These are phyloP conservation scores for Dynastes grantii DNA, from an alignment of 2,888 invertebrate species.

Conservation along the genomic window DNA sequence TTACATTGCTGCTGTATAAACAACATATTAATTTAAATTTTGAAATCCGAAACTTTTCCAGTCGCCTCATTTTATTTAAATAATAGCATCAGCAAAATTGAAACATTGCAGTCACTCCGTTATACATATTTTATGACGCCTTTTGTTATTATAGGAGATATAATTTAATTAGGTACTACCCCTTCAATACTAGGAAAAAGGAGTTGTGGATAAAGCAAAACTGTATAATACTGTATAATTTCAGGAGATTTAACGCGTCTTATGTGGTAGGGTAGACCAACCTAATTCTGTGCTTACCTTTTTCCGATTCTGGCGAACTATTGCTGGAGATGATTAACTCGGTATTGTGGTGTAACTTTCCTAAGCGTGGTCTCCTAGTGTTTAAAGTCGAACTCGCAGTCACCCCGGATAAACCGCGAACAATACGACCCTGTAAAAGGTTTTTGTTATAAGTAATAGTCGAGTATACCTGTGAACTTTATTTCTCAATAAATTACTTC, in stretches of 20 bases:
- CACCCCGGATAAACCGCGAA: slow-evolving; percentile 64
- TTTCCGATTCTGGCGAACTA: slow-evolving; percentile 65
- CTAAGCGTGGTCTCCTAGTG: slow-evolving; percentile 63
- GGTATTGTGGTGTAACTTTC: slow-evolving; percentile 59
- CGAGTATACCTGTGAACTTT: neutral
- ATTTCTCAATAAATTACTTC: neutral
- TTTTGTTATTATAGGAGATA: neutral
- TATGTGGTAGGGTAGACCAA: no score
- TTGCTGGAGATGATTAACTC: slow-evolving; percentile 58
- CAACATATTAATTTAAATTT: neutral
- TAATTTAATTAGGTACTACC: neutral
- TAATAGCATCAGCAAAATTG: no score
- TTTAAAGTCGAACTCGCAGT: slow-evolving; percentile 60
- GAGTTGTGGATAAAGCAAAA: no score
- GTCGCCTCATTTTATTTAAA: no score
- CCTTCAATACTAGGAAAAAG: neutral
- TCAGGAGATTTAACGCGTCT: no score
- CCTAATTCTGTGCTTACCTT: slow-evolving; percentile 60
- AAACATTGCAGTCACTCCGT: no score
- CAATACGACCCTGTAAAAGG: slow-evolving; percentile 63
- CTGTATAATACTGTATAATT: no score
- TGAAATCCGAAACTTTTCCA: neutral
- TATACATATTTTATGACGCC: neutral
- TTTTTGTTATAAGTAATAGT: slow-evolving; percentile 4
- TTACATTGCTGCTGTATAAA: neutral